These are phyloP conservation scores for Micrastur ruficollis DNA, from an alignment of 2,797 vertebrate genomes.

Conservation along the genomic window DNA sequence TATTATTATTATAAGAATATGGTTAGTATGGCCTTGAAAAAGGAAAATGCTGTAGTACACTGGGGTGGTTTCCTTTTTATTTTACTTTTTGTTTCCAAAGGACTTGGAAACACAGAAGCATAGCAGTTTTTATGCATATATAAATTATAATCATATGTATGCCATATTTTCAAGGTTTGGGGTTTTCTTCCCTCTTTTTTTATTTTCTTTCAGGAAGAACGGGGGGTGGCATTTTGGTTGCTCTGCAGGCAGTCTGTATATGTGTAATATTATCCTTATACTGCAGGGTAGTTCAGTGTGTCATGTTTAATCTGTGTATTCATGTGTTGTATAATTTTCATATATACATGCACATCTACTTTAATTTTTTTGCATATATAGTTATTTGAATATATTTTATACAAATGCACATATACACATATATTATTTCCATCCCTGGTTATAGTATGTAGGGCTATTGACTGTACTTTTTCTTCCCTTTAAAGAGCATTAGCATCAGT, in stretches of 20 bases:
- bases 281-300: not conserved
- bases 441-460: not conserved
- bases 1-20: not conserved
- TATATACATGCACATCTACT: not conserved
- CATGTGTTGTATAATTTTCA: not conserved
- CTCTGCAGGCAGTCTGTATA: not conserved
- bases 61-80: not conserved
- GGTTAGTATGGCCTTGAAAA: not conserved
- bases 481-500: not conserved
- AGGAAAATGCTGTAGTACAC: not conserved
- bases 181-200: not conserved
- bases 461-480: not conserved
- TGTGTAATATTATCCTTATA: not conserved
- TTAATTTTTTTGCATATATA: not conserved
- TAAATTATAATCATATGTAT: not conserved
- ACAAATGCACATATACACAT: not conserved
- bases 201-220: not conserved
- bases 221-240: not conserved
- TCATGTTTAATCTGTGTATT: conserved; percentile 7
- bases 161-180: not conserved
- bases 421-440: not conserved
- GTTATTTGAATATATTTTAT: not conserved
- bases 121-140: not conserved
- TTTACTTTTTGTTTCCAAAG: not conserved
- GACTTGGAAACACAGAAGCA: not conserved